Evolutionary conservation across 1,140 invertebrate species (phyloP), one percentile per base, ranked within the genome.

Genomic region (Drosophila yakuba): DNA sequence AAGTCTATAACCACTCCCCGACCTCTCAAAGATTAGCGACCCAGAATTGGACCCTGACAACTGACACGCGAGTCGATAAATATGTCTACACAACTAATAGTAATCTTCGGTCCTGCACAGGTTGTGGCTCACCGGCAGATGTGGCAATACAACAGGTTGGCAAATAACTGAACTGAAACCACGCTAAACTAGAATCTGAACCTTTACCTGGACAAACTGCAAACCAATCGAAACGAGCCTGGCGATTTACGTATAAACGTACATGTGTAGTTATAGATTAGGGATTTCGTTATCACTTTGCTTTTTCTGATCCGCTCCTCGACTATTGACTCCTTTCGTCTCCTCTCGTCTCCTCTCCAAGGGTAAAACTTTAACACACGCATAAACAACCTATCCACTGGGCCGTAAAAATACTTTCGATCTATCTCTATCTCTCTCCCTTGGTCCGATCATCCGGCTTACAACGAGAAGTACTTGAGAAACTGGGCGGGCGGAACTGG

Each of bases 381-480:
- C 68, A 74, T 74, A 77, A 74, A 60, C 68, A 72, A 72, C 52
- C 45, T 15, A 50, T 50, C 45, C 66, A 35, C 38, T 43, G 41
- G 41, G 41, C 60, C 61, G 17, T 76, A 78, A 78, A 78, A 78
- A 78, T 78, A 74, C 64, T 82, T 58, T 66, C 61, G 48, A 74
- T 73, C 55, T 71, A 75, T 83, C 66, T 78, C 68, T 68, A 48
- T 76, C 73, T 69, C 60, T 74, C 63, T 78, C 64, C 78, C 67
- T 81, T 81, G 61, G 78, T 77, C 72, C 10, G 51, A 32, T 38
- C 28, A 39, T 23, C 6, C 36, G 54, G 44, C 60, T 94, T 95
- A 97, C 86, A 98, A 95, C 39, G 97, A 97, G 93, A 98, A 98
- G 93, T 97, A 98, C 92, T 97, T 97, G 17, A 98, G 94, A 93